Percentiles rank a stretch among this genome's conserved stretches.
Conservation (phyloP, 2,888 invertebrate genomes). For the Ariolimax columbianus region DNA sequence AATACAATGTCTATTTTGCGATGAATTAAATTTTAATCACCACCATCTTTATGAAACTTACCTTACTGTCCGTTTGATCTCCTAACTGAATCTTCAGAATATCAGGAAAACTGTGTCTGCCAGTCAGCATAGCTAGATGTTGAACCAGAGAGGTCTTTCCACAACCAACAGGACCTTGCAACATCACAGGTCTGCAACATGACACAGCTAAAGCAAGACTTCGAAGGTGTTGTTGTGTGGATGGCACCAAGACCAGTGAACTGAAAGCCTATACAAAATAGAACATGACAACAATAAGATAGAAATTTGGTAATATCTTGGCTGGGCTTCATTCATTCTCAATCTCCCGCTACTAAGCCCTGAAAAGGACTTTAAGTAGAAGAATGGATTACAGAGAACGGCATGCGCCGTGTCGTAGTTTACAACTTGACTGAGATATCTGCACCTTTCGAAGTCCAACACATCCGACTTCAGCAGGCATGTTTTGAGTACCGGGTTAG, state of each 20-base stretch:
- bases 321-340: too few species aligned
- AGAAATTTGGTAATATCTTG: too few species aligned
- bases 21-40: not conserved
- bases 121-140: conserved; percentile 89
- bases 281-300: not conserved
- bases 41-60: conserved; percentile 57
- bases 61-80: conserved; percentile 97
- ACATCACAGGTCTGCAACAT: conserved; percentile 81
- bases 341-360: too few species aligned
- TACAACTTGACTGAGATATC: too few species aligned
- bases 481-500: too few species aligned
- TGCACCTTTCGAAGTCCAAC: too few species aligned
- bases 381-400: too few species aligned
- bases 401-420: too few species aligned
- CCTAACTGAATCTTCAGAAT: conserved; percentile 94
- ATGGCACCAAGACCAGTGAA: conserved; percentile 84
- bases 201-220: conserved; percentile 89
- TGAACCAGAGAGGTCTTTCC: conserved; percentile 96
- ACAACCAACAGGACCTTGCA: conserved; percentile 93
- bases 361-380: too few species aligned
- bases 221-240: conserved; percentile 83
- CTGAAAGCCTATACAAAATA: conserved; percentile 11
- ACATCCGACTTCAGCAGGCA: too few species aligned
- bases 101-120: conserved; percentile 80
- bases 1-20: too few species aligned